Conservation (phyloP, 2,113 vertebrate species). For the Myrmophylax atrothorax region DNA sequence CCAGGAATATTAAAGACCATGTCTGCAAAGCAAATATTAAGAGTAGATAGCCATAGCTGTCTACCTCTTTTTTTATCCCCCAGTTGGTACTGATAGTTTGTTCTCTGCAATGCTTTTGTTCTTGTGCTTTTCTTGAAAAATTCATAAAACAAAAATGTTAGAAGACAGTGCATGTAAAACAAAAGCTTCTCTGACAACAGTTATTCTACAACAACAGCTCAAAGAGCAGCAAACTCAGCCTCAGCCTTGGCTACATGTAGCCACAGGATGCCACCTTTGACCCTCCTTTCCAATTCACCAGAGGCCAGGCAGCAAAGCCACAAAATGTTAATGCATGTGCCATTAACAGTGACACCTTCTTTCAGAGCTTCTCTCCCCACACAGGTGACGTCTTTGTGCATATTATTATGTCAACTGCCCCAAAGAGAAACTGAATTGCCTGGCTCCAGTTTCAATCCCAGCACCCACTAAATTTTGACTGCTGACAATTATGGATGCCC, state of each 20-base stretch:
- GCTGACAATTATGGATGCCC: neutral
- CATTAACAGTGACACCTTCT: neutral
- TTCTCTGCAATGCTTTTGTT: neutral
- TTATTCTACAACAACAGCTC: neutral
- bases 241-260: neutral
- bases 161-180: neutral
- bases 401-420: neutral
- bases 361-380: neutral
- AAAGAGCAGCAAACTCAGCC: neutral
- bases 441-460: neutral
- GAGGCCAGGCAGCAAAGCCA: neutral
- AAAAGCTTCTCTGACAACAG: neutral
- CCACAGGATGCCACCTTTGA: neutral
- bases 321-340: neutral
- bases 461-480: neutral
- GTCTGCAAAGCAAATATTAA: neutral
- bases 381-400: neutral
- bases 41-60: neutral
- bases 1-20: neutral
- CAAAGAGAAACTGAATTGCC: neutral
- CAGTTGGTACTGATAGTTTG: neutral
- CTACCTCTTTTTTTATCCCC: neutral
- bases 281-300: neutral
- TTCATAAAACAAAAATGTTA: conserved; percentile 27
- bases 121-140: conserved; percentile 35